Evolutionary conservation across 2,113 vertebrate genomes (phyloP), one percentile per base, ranked within the genome.

Genomic region (Peromyscus polionotus): DNA sequence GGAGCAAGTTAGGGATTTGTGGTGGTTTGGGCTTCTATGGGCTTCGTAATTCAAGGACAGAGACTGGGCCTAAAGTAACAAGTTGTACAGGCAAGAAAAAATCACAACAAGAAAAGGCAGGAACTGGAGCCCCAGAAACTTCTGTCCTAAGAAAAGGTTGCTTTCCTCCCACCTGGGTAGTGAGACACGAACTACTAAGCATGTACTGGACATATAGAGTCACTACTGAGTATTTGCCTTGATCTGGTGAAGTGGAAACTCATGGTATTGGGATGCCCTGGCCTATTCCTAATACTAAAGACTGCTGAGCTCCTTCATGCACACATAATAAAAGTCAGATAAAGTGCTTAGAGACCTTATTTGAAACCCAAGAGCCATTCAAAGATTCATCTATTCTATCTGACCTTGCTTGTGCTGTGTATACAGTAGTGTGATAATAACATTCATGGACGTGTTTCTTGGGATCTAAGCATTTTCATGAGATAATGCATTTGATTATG

Each of bases 1-100:
- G 91, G 85, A 95, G 88, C 68, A 33, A 0, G 10, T 75, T 26
- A n/a, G 72, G 70, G 93, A 90, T 91, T 67, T 73, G 77, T 77
- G 42, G 14, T 84, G 92, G 89, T 96, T 96, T 96, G 87, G 87
- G 86, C 90, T 96, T 96, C 61, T 96, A 95, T 96, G 87, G 89
- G 86, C 90, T 96, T 96, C 61, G 61, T 95, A 91, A 95, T 91
- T 96, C 86, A 94, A 22, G 31, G 77, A 63, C 91, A 96, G 79
- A 80, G 86, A 88, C 42, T 90, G 77, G 93, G 88, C 91, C 97
- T 95, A 76, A 96, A 67, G 93, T 95, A 81, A 84, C 70, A 95
- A 81, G 57, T 89, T 57, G 63, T 88, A 4, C 61, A 76, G 57
- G 51, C 91, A 96, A 94, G n/a, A 67, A 94, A 87, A 26, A 48